Base-by-base conservation (phyloP, 2,797 vertebrate species). In the Triplophysa yarkandensis region DNA sequence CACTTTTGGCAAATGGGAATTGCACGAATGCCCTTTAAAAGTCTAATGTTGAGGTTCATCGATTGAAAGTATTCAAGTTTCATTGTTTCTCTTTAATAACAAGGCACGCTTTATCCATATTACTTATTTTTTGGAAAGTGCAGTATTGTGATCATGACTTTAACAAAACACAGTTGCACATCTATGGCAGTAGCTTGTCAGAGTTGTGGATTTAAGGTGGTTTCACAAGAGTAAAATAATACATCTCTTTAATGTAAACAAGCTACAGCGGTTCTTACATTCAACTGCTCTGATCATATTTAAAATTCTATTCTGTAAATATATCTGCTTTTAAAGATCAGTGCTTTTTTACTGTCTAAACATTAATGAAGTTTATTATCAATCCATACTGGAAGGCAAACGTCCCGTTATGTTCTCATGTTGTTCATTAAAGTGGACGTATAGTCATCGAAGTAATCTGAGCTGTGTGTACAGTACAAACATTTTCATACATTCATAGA, bases 91-190 rank as follows among this genome's bases (percentile, higher is more conserved):
- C 34, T 60, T 55, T 73, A 44, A 21, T 54, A 44, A 72, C 39
- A 82, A 80, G 78, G 78, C 76, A 78, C 78, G 55, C 54, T 62
- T 76, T 66, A n/a, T 62, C 76, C 61, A 8, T 32, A 57, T 55
- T 36, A 68, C 43, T 28, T 16, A 32, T 27, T 34, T 46, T 54
- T 23, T 54, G 8, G 17, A 66, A 74, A 28, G 52, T 46, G 58
- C 34, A 3, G 17, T 28, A 54, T 14, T 41, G 28, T 55, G 41
- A 28, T 4, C 39, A 9, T 77, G 70, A 77, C 52, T 17, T 7
- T 50, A 69, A 71, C 23, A 17, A 19, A 72, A 27, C 16, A 43
- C 14, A 28, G n/a, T n/a, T 55, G 39, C 3, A 60, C 27, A 28
- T 25, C 17, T 28, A 64, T 21, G 55, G 28, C 2, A 27, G 14